Evolutionary conservation across 2,888 invertebrate species (phyloP), one percentile per base, ranked within the genome.

Genomic region (Pyrrhosoma nymphula): DNA sequence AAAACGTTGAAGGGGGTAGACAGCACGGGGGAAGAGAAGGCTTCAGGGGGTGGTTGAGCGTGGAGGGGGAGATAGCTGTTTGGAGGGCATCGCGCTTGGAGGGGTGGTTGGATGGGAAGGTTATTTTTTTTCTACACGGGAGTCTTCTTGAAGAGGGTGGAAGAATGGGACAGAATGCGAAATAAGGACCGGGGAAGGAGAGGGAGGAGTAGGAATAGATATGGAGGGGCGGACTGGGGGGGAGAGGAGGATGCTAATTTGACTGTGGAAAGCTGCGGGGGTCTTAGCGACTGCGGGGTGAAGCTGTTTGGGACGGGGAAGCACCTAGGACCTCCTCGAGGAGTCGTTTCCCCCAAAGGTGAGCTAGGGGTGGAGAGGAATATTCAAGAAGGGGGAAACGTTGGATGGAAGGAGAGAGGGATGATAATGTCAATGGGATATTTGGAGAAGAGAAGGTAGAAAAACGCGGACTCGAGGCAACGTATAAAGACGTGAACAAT

Each of bases 221-320:
- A 82, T 82, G 82, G 35, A 82, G 26, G 30, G 82, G 82, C 35
- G n/a, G n/a, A 35, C 82, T 8, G 63, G 60, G 69, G 69, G 88
- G 20, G 60, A 39, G 23, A 23, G 30, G 35, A 63, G 63, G 63
- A 63, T 35, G 91, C 91, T 91, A 91, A 91, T 91, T 91, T 91
- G 91, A 91, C 91, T 91, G 63, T 55, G 89, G 89, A 26, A 47
- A 6, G 56, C 55, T 89, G 47, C 89, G 56, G n/a, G n/a, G n/a
- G 55, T 47, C 55, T 47, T 56, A 89, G 89, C 26, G 47, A 89
- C 47, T 20, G 89, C 23, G 56, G 89, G 89, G 55, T 1, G 47
- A 89, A 23, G 47, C 2, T n/a, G 69, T 3, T 3, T 23, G 55
- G n/a, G n/a, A 56, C 1, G 82, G 35, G 30, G 82, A 35, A 35